Conservation (phyloP, 2,797 vertebrate species). For the Fringilla coelebs region DNA sequence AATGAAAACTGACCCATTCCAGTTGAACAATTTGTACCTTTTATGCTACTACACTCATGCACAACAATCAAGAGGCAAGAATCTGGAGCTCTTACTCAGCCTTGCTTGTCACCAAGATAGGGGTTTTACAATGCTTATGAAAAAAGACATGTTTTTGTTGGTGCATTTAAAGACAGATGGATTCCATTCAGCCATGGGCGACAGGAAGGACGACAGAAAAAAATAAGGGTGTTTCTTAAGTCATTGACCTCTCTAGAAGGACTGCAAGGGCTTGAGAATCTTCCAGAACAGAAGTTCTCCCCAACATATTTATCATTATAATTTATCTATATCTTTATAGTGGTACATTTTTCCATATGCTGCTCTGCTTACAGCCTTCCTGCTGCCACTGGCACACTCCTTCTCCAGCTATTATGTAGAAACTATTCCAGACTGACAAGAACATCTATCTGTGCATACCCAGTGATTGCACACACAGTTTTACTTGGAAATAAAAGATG, state of each 20-base stretch:
- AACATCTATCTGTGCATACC: neutral
- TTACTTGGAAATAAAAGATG: neutral
- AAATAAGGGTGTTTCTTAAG: neutral
- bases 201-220: neutral
- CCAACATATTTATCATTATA: neutral
- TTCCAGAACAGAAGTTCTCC: neutral
- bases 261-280: neutral
- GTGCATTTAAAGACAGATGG: neutral
- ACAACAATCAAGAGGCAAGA: conserved; percentile 23
- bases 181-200: neutral
- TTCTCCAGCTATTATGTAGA: neutral
- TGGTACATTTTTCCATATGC: neutral
- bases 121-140: neutral
- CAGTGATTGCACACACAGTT: neutral
- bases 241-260: neutral
- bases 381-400: neutral
- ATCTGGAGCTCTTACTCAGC: neutral
- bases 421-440: neutral
- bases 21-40: conserved; percentile 59
- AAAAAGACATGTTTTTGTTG: neutral
- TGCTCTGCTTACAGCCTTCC: neutral
- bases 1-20: conserved; percentile 56
- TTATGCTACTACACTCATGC: conserved; percentile 15
- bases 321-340: neutral
- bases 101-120: neutral